These are phyloP conservation scores for Merodon equestris DNA, from an alignment of 2,888 invertebrate genomes.

Conservation along the genomic window DNA sequence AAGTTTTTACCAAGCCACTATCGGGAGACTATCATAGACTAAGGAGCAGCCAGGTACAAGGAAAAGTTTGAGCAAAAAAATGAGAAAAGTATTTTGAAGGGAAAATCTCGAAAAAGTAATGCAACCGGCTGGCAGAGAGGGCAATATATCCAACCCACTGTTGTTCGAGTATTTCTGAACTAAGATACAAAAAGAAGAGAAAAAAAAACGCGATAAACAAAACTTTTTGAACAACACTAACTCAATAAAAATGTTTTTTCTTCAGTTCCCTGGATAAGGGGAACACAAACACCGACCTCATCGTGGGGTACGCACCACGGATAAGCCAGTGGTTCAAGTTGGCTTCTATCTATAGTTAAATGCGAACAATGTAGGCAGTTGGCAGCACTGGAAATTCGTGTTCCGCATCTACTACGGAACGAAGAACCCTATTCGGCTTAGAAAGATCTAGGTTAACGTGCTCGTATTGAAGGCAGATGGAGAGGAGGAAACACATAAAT, in stretches of 20 bases:
- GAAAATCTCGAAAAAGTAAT: constrained; percentile 21
- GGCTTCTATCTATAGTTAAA: background rate
- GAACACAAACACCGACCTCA: background rate
- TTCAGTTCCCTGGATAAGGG: background rate
- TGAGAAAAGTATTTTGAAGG: constrained; percentile 13
- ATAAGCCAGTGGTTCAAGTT: constrained; percentile 17
- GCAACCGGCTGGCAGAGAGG: constrained; percentile 22
- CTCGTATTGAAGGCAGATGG: background rate
- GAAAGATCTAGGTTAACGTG: constrained; percentile 9
- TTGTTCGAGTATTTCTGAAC: background rate
- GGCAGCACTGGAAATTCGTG: background rate
- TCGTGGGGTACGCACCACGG: background rate
- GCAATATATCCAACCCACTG: constrained; percentile 24
- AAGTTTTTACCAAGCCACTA: constrained; percentile 9
- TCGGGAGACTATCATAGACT: constrained; percentile 11
- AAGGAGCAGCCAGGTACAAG: background rate
- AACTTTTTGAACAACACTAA: constrained; percentile 32
- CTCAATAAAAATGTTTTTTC: constrained; percentile 30
- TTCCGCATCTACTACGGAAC: constrained; percentile 1
- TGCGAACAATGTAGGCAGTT: background rate
- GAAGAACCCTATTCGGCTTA: constrained; percentile 8
- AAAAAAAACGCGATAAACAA: constrained; percentile 5
- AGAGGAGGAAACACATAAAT: background rate
- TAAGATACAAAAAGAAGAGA: background rate
- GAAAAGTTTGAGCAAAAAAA: too few species aligned